phyloP scores from a whole-genome alignment of 2,113 vertebrate species.

The Clarias macrocephalus region DNA sequence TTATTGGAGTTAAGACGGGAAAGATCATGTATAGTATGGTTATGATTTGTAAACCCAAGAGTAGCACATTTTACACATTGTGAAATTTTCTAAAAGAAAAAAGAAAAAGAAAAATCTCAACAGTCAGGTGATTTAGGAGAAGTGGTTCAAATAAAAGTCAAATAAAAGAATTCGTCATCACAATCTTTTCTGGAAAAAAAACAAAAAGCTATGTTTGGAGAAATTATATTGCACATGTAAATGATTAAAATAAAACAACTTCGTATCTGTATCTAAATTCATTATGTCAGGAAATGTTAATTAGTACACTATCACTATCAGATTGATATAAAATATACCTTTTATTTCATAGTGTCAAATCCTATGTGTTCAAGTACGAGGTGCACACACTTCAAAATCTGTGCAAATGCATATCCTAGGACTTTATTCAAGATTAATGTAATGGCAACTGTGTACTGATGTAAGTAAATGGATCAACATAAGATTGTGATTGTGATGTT shows the following conservation, averaged over 20 bases:
- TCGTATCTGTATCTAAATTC: conserved; percentile 43
- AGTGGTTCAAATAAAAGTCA: background rate
- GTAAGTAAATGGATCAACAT: conserved; percentile 88
- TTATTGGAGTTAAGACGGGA: conserved; percentile 18
- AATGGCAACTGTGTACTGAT: conserved; percentile 75
- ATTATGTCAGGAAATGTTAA: conserved; percentile 45
- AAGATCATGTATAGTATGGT: conserved; percentile 2
- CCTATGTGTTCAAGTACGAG: conserved; percentile 46
- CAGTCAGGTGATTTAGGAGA: background rate
- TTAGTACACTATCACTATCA: conserved; percentile 44
- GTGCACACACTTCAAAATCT: conserved; percentile 39
- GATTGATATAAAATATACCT: conserved; percentile 39
- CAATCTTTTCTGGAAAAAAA: conserved; percentile 28
- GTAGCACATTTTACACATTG: conserved; percentile 18
- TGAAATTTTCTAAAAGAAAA: background rate
- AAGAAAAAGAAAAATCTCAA: conserved; percentile 23
- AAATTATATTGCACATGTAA: conserved; percentile 58
- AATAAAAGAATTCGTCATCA: conserved; percentile 14
- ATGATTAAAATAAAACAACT: conserved; percentile 35
- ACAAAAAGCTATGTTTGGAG: conserved; percentile 48
- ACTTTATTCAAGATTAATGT: conserved; percentile 45
- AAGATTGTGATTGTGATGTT: conserved; percentile 82
- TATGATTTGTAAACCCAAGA: background rate
- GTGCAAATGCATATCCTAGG: conserved; percentile 36
- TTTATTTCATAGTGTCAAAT: conserved; percentile 36